phyloP scores from a whole-genome alignment of 2,113 vertebrate genomes.

The Reinhardtius hippoglossoides region DNA sequence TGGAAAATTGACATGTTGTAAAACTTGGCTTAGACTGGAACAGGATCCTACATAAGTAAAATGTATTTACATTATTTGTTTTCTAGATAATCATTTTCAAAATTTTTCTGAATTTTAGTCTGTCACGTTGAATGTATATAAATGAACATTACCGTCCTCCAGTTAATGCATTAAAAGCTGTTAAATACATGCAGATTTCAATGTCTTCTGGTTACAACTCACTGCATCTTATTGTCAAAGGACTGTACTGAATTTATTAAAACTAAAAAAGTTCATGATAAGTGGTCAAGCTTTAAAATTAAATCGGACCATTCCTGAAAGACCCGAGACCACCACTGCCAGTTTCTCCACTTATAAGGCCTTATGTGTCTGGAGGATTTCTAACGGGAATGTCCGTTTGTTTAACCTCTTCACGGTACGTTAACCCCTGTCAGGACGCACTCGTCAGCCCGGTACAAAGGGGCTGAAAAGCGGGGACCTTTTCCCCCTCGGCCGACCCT shows the following conservation, averaged over 20 bases:
- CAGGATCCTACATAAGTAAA: too few relatives aligned
- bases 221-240: too few relatives aligned
- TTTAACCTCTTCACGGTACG: slow-evolving; percentile 93
- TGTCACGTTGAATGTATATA: too few relatives aligned
- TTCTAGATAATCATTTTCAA: background rate
- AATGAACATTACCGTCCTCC: too few relatives aligned
- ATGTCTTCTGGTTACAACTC: too few relatives aligned
- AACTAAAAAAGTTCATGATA: background rate
- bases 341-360: slow-evolving; percentile 41
- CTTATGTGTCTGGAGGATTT: slow-evolving; percentile 71
- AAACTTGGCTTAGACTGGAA: background rate
- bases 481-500: slow-evolving; percentile 18
- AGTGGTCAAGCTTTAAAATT: background rate
- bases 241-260: background rate
- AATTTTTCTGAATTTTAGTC: background rate
- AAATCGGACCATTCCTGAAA: background rate
- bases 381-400: slow-evolving; percentile 85
- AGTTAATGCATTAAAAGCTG: too few relatives aligned
- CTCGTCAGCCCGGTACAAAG: slow-evolving; percentile 86
- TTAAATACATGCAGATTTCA: too few relatives aligned
- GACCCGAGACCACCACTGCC: slow-evolving; percentile 21
- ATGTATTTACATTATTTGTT: background rate
- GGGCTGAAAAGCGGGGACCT: slow-evolving; percentile 57
- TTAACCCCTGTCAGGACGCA: slow-evolving; percentile 91
- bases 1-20: too few relatives aligned